Evolutionary conservation across 2,113 vertebrate species (phyloP), one percentile per base, ranked within the genome.

Genomic region (Poicephalus meyeri): DNA sequence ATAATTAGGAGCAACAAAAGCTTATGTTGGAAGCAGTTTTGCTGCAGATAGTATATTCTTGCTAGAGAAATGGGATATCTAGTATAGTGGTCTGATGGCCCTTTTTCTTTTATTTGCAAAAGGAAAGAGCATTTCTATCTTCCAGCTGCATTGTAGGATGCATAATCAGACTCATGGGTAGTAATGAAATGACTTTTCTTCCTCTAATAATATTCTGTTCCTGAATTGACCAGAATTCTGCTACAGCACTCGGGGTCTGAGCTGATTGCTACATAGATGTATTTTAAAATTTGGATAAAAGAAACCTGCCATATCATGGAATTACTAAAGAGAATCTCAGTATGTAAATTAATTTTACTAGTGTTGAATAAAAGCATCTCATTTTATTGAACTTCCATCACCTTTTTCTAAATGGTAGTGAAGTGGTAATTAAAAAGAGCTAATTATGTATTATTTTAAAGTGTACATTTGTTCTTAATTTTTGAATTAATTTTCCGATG

Each of bases 1-100:
- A 82, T 91, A 96, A 96, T 96, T 93, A 96, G 91, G 90, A 96
- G 73, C 77, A 96, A 96, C 93, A 96, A 93, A 95, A 96, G 91
- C 92, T 74, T 68, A 65, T 49, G 65, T 26, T 86, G 83, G 86
- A 89, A 89, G 84, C n/a, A 95, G 93, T 96, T 96, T 87, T 95
- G 60, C 79, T 80, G 66, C 65, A 88, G 88, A 93, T 80, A 88
- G 86, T 44, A 65, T 60, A 91, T 92, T 92, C 92, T 86, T 91
- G 60, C 41, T 72, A 61, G 80, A 76, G 72, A 96, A 96, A 94
- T 81, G 86, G 80, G 56, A 70, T 95, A 52, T 82, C 72, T 65
- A 1, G 6, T 69, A 4, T 29, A 86, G 80, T 68, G 82, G 79
- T 92, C 80, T 95, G 70, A 82, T 94, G 79, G 76, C 80, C 63